Base-by-base conservation (phyloP, 2,888 invertebrate genomes). In the Acleris sparsana region DNA sequence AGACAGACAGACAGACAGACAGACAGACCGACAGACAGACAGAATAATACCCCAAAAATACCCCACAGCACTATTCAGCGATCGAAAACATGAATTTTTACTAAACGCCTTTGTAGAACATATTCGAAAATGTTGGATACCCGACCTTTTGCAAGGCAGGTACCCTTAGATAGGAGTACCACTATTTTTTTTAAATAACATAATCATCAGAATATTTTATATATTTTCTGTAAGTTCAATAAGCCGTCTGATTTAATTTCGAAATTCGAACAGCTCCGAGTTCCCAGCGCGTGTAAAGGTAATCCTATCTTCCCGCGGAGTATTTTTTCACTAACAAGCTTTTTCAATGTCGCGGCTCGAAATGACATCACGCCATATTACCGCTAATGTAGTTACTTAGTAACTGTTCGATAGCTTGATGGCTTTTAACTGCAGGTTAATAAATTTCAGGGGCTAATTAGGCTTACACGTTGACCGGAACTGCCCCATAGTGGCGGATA, bases 281-380 rank as follows among this genome's bases (percentile, higher is more conserved):
- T 53, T 60, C 65, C 53, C 43, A 29, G 56, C 65, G 60, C 60
- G 59, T 56, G 60, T 55, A 51, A 20, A 58, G 48, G 58, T 63
- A 62, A 62, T 58, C 67, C 58, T 33, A 63, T 67, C 53, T 48
- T 11, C 17, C 17, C 62, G 62, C 20, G 46, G 29, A 53, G 53
- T 62, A 62, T 63, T 65, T 63, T 70, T 69, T 62, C 70, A 72
- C 69, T 70, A 70, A 70, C 69, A 67, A 67, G 69, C 67, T 72
- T 69, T 52, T 46, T 48, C 59, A 58, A 46, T 46, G 58, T 58
- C 53, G 51, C 52, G 46, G 48, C 64, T 39, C 46, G 66, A 46
- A 55, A 55, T 20, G 55, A 60, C 22, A 51, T 60, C 60, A 65
- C 20, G 55, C 33, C 53, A 55, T 56, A 65, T 53, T 55, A 56